phyloP scores from a whole-genome alignment of 2,113 vertebrate genomes.

The Cyprinodon variegatus region DNA sequence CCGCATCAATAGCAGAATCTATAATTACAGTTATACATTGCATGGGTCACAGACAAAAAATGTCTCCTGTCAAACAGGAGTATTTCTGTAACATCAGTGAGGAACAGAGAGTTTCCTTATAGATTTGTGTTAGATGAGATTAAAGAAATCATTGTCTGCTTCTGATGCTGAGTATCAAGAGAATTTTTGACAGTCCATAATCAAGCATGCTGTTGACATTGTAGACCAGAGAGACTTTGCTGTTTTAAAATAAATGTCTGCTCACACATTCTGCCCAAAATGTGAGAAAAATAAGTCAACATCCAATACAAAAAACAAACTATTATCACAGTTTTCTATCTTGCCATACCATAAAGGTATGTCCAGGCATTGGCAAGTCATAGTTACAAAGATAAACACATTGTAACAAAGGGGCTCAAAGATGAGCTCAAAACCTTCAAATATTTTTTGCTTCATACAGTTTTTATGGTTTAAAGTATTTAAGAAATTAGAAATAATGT shows the following conservation, averaged over 20 bases:
- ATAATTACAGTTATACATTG: slow-evolving; percentile 10
- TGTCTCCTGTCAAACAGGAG: neutral
- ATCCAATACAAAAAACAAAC: neutral
- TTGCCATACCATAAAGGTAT: neutral
- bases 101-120: neutral
- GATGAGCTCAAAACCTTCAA: too few species aligned
- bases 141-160: slow-evolving; percentile 8
- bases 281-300: neutral
- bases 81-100: neutral
- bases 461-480: too few species aligned
- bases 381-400: neutral
- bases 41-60: slow-evolving; percentile 9
- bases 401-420: too few species aligned
- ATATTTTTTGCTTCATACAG: too few species aligned
- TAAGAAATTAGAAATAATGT: too few species aligned
- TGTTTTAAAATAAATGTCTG: neutral
- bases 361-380: too few species aligned
- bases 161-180: slow-evolving; percentile 6
- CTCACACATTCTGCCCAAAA: slow-evolving; percentile 11
- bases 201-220: slow-evolving; percentile 27
- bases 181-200: slow-evolving; percentile 15
- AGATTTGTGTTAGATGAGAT: neutral
- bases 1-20: neutral
- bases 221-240: neutral
- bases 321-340: neutral